Conservation (phyloP, 1,140 invertebrate species). For the Aethina tumida region DNA sequence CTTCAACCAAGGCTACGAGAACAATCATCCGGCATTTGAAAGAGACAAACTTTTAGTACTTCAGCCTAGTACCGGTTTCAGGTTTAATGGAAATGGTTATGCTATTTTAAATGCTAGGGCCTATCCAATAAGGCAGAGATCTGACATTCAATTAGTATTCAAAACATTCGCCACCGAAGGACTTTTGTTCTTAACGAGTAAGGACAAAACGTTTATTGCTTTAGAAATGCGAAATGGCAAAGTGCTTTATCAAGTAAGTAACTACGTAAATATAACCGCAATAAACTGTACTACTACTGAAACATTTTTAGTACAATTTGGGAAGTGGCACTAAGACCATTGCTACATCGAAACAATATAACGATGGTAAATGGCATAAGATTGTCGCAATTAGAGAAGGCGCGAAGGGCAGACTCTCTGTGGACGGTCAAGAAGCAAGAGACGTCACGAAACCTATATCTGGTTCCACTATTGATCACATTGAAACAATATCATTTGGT, state of each 20-base stretch:
- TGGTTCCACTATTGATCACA: constrained; percentile 28
- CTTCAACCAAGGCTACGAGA: constrained; percentile 67
- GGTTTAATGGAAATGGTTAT: constrained; percentile 83
- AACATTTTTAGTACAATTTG: constrained; percentile 49
- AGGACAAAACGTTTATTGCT: constrained; percentile 66
- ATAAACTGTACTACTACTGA: too few species aligned
- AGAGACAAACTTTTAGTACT: constrained; percentile 55
- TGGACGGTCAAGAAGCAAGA: constrained; percentile 48
- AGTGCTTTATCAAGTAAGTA: constrained; percentile 56
- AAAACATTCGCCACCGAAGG: constrained; percentile 81
- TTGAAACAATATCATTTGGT: constrained; percentile 72
- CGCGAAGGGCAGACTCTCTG: constrained; percentile 53
- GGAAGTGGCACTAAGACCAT: constrained; percentile 44
- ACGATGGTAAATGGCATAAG: constrained; percentile 77
- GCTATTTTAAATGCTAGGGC: constrained; percentile 52
- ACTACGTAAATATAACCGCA: too few species aligned
- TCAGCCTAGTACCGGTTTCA: constrained; percentile 55
- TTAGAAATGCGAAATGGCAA: constrained; percentile 72
- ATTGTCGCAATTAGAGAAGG: constrained; percentile 60
- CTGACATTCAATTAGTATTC: constrained; percentile 64
- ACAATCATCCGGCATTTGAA: constrained; percentile 59
- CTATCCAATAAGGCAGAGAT: constrained; percentile 43
- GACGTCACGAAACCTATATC: constrained; percentile 32
- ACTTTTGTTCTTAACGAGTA: constrained; percentile 74
- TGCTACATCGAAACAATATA: constrained; percentile 48